Base-by-base conservation (phyloP, 2,113 vertebrate species). In the Smithornis capensis region DNA sequence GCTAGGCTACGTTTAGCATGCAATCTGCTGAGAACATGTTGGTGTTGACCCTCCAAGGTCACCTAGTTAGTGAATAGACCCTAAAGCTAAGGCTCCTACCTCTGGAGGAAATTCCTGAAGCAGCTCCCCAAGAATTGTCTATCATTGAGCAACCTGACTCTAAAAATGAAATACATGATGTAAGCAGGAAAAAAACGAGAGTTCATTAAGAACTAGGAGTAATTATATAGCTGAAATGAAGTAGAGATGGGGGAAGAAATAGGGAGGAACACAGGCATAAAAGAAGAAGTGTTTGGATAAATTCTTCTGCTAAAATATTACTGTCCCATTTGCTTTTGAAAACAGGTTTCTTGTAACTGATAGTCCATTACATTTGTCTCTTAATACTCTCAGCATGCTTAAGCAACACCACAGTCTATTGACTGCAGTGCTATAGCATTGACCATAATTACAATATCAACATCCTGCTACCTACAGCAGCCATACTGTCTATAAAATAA, bases 331-430 rank as follows among this genome's bases (percentile, higher is more conserved):
- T 73, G 37, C 69, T 93, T 96, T 92, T 82, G 53, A 44, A 87
- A 94, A 42, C 29, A 90, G 7, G 37, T 19, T 4, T 77, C 63
- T 50, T 1, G 2, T 80, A 85, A 73, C 23, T 91, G 70, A 50
- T 73, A 87, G 85, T 83, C 50, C 42, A 8, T 71, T 60, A 47
- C 83, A 87, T 87, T 92, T 79, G 62, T 82, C 28, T 76, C 53
- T 81, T 89, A 90, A 85, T 85, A 71, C 67, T 91, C 42, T 47
- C 70, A 87, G 40, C 53, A 76, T 44, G 33, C 50, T 33, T 37
- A 59, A 76, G 37, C 8, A 87, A 11, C 45, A 73, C 28, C 18
- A 33, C 5, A 1, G 24, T 37, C 53, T 76, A 63, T 68, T 82
- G 77, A 65, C 44, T 65, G 65, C 87, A 92, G 44, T 28, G 28